phyloP scores from a whole-genome alignment of 2,888 invertebrate species.

The Lasioglossum oenotherae region DNA sequence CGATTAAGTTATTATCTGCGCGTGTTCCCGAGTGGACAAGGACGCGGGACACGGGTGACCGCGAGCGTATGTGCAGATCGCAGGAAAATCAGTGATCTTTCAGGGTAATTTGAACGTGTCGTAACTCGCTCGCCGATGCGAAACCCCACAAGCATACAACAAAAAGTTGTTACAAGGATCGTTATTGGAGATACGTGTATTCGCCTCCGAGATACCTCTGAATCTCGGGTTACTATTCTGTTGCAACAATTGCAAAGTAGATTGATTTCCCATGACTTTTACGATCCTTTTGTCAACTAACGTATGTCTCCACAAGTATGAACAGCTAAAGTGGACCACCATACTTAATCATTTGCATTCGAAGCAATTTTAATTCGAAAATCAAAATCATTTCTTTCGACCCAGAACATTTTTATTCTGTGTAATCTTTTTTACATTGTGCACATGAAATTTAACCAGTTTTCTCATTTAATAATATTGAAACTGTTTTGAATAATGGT shows the following conservation, averaged over 20 bases:
- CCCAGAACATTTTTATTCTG: too few relatives aligned
- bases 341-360: not conserved
- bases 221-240: not conserved
- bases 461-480: too few relatives aligned
- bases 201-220: constrained; percentile 1
- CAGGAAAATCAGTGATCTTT: constrained; percentile 67
- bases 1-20: constrained; percentile 72
- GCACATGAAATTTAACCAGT: too few relatives aligned
- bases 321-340: not conserved
- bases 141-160: constrained; percentile 22
- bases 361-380: too few relatives aligned
- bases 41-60: constrained; percentile 48
- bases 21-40: constrained; percentile 33
- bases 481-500: too few relatives aligned
- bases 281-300: not conserved
- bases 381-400: too few relatives aligned
- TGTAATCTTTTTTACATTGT: too few relatives aligned
- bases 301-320: not conserved
- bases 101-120: constrained; percentile 65
- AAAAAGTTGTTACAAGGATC: constrained; percentile 54
- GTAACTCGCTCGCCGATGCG: constrained; percentile 57
- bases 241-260: not conserved
- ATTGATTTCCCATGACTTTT: not conserved
- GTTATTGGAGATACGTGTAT: constrained; percentile 42
- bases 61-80: constrained; percentile 49